These are phyloP conservation scores for Chorisops tibialis DNA, from an alignment of 2,888 invertebrate species.

Conservation along the genomic window DNA sequence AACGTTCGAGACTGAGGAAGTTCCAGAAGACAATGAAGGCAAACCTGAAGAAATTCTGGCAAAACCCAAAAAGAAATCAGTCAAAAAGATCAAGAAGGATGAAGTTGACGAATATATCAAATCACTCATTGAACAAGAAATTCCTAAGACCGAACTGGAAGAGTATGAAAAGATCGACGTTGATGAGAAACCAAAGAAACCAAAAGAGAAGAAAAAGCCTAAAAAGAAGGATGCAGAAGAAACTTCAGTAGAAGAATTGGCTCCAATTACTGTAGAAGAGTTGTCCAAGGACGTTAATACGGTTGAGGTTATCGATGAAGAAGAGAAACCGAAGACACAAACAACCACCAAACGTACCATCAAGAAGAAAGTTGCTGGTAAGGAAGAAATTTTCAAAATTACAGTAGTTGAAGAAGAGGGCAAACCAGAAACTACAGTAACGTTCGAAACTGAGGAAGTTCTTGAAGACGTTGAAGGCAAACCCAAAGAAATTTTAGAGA, in stretches of 20 bases:
- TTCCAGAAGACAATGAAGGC: background rate
- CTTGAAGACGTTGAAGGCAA: slow-evolving; percentile 35
- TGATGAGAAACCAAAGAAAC: slow-evolving; percentile 21
- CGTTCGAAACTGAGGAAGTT: slow-evolving; percentile 43
- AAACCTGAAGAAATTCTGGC: background rate
- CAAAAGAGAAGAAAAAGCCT: slow-evolving; percentile 13
- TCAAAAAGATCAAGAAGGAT: slow-evolving; percentile 44
- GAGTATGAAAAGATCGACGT: slow-evolving; percentile 46
- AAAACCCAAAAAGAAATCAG: slow-evolving; percentile 39
- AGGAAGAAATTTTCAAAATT: slow-evolving; percentile 51
- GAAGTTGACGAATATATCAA: slow-evolving; percentile 50
- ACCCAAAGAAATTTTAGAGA: slow-evolving; percentile 30
- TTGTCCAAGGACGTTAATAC: slow-evolving; percentile 44
- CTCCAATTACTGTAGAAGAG: background rate
- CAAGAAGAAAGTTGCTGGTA: slow-evolving; percentile 50
- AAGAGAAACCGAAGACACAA: slow-evolving; percentile 38
- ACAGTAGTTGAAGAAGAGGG: slow-evolving; percentile 48
- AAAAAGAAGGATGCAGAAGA: slow-evolving; percentile 7
- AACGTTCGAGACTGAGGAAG: slow-evolving; percentile 8
- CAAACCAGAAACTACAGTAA: slow-evolving; percentile 47
- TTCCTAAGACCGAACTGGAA: slow-evolving; percentile 50
- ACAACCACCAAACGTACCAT: slow-evolving; percentile 47
- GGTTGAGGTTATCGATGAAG: slow-evolving; percentile 40
- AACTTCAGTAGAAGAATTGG: background rate
- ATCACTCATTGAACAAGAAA: slow-evolving; percentile 49